phyloP scores from a whole-genome alignment of 2,797 vertebrate genomes.

The Dendrocincla fuliginosa region DNA sequence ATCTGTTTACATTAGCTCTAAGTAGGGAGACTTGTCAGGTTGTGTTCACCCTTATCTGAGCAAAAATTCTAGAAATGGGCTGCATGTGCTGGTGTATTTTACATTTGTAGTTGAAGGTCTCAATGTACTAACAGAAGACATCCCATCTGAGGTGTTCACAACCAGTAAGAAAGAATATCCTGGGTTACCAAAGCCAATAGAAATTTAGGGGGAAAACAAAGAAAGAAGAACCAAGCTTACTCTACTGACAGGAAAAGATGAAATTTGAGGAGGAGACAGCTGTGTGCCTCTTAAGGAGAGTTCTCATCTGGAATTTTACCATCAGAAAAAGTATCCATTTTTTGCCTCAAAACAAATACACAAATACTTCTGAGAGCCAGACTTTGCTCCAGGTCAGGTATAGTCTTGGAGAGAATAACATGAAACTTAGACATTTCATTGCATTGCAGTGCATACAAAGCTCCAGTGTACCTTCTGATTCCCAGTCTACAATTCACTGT shows the following conservation, averaged over 20 bases:
- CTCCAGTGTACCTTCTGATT: background rate
- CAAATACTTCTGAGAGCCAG: background rate
- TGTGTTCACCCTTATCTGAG: background rate
- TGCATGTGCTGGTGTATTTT: background rate
- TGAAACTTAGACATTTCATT: background rate
- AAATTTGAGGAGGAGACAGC: background rate
- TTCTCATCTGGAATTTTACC: background rate
- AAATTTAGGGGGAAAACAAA: background rate
- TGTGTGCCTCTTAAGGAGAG: background rate
- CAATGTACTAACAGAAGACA: background rate
- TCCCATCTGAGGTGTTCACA: accelerated
- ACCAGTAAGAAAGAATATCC: background rate
- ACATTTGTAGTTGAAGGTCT: background rate
- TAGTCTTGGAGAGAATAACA: background rate
- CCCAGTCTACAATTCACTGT: background rate
- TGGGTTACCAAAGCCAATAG: background rate
- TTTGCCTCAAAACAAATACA: background rate
- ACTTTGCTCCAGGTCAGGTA: background rate
- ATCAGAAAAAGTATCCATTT: background rate
- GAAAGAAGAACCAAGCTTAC: background rate
- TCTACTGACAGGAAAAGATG: background rate
- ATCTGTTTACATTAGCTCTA: background rate
- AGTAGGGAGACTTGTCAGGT: background rate
- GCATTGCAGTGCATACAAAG: background rate
- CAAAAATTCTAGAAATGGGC: background rate